Conservation (phyloP, 1,140 invertebrate species). For the Brachionus plicatilis region DNA sequence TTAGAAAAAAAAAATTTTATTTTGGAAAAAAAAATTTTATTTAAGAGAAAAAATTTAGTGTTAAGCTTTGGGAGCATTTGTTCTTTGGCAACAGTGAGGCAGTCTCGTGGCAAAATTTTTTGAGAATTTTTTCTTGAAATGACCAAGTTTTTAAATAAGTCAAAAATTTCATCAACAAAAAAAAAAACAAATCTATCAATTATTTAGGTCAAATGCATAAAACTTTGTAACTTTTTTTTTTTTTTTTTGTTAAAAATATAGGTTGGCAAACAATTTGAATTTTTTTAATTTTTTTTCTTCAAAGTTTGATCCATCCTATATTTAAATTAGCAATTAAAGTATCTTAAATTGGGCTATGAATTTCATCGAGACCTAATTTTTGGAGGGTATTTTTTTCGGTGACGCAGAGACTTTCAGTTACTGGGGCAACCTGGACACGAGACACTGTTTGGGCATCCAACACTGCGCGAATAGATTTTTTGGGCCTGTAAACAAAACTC, state of each 20-base stretch:
- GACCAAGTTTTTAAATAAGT: background rate
- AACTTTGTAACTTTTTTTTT: constrained; percentile 25
- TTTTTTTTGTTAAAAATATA: background rate
- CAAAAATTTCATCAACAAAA: background rate
- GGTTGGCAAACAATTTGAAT: constrained; percentile 9
- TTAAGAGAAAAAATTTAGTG: background rate
- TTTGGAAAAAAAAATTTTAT: background rate
- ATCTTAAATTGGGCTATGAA: background rate
- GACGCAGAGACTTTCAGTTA: background rate
- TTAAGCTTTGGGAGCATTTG: too few species aligned
- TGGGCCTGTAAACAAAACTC: background rate
- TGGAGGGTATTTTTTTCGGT: background rate
- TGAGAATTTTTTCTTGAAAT: too few species aligned
- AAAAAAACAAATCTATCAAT: constrained; percentile 19
- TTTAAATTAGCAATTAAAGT: constrained; percentile 13
- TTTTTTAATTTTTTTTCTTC: background rate
- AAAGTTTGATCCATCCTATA: constrained; percentile 21
- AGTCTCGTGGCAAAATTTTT: too few species aligned
- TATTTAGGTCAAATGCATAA: constrained; percentile 29
- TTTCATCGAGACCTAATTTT: constrained; percentile 12
- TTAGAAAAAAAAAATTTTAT: background rate
- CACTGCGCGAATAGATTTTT: background rate
- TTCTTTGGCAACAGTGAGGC: too few species aligned
- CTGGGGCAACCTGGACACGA: background rate
- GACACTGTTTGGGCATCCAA: background rate